These are phyloP conservation scores for Illadopsis cleaveri DNA, from an alignment of 2,113 vertebrate species.

Conservation along the genomic window DNA sequence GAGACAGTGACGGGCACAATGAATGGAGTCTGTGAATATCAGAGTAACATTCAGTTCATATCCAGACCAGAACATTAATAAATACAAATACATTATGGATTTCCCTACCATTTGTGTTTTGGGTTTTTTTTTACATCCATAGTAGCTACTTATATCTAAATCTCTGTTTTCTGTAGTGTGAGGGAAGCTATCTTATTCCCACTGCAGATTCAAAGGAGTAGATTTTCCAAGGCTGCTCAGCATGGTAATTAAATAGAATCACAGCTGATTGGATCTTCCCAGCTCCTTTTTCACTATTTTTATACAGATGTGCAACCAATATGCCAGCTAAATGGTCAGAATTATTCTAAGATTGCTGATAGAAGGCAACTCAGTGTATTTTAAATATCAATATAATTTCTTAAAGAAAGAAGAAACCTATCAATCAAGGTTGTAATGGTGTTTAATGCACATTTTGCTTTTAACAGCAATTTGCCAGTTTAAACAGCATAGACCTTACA, in stretches of 20 bases:
- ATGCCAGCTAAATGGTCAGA: neutral
- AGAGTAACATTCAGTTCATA: neutral
- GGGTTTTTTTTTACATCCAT: neutral
- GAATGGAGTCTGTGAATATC: neutral
- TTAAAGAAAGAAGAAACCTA: slow-evolving; percentile 47
- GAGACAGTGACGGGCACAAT: neutral
- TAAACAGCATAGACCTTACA: slow-evolving; percentile 70
- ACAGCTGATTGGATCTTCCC: neutral
- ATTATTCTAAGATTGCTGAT: neutral
- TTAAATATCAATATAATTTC: neutral
- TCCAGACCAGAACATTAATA: neutral
- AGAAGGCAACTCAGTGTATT: neutral
- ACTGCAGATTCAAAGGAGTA: neutral
- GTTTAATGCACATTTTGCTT: slow-evolving; percentile 77
- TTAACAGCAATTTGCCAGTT: slow-evolving; percentile 74
- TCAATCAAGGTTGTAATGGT: slow-evolving; percentile 46
- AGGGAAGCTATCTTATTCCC: neutral
- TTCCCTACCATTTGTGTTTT: neutral
- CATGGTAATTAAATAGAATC: neutral
- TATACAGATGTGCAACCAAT: neutral
- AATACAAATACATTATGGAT: neutral
- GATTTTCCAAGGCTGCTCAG: neutral
- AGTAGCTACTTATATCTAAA: neutral
- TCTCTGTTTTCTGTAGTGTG: neutral
- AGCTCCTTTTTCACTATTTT: neutral